Base-by-base conservation (phyloP, 2,888 invertebrate species). In the Phyllotreta cruciferae region DNA sequence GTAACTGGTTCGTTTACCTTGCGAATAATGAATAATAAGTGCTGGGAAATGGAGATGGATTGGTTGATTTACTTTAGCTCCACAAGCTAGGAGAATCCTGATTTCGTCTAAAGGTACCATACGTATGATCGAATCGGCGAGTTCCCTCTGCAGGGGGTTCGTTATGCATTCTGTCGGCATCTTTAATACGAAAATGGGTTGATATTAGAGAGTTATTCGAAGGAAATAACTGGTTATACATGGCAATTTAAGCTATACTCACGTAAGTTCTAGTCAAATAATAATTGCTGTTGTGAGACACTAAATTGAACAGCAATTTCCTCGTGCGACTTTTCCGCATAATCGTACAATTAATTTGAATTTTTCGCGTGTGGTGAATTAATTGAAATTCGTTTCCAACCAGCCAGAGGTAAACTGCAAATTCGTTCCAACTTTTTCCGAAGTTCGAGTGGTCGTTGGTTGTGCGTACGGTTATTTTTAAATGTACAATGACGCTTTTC, bases 71-170 rank as follows among this genome's bases (percentile, higher is more conserved):
- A 87, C 89, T 83, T 90, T 92, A 5, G 94, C 94, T 3, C 96
- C 96, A 76, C 92, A 92, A 11, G 93, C 92, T 60, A 96, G 82
- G 3, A 95, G 83, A 64, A 94, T 92, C 54, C 93, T 83, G 63
- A 96, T 90, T 79, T 96, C 96, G 73, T 94, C 93, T 63, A 95
- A 81, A 0, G 94, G 90, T 47, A 93, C 91, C 87, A 93, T 90
- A 57, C 92, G 87, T 70, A 94, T 93, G 80, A 96, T 94, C 76
- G 92, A 91, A 83, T 96, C 96, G 0, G 94, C 94, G 70, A 96
- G 83, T 80, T 94, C 91, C 70, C 94, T 84, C 83, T 94, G 93
- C 68, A 93, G 84, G 42, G 90, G 88, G 80, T 91, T 90, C 68
- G 85, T 84, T 70, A 88, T 86, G 81, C 89, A 88, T 78, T 90